Base-by-base conservation (phyloP, 1,140 invertebrate species). In the Platyura marginata region DNA sequence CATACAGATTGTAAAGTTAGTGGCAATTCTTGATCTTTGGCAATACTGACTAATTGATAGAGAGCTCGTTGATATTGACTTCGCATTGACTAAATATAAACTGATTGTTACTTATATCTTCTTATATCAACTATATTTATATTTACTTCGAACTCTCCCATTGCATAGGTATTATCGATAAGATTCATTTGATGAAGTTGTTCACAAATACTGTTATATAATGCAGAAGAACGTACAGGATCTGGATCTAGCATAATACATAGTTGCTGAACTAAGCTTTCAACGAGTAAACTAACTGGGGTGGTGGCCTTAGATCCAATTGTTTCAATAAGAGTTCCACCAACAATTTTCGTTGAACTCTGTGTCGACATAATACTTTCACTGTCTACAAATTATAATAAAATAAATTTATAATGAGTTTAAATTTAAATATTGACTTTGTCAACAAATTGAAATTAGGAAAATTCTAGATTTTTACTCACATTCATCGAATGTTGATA, bases 191-290 rank as follows among this genome's bases (percentile, higher is more conserved):
- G 61, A 46, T 69, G 64, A 10, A 81, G 55, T 56, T 68, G 72
- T 44, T 72, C 63, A 55, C 77, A 79, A 35, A 80, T 72, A 18
- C 63, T 70, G 44, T 69, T 66, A 51, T 77, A 80, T 3, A 75
- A 55, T 40, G 67, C 63, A 47, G 68, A 64, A 11, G 71, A 70
- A 51, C 65, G 58, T 2, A 57, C 48, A 6, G 56, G 52, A 50
- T 78, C 72, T 45, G 67, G 64, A 52, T 77, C 74, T 2, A 75
- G 59, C 10, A 74, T 58, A 18, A 61, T 59, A 53, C 74, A 76
- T 15, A 77, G 52, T 49, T 74, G 69, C 49, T 75, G 69, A 13
- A 79, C 67, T 2, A 79, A 60, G 11, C 72, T 74, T 51, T 76
- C 71, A 20, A 77, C 68, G 3, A 77, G 55, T 11, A 79, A 58